Base-by-base conservation (phyloP, 2,113 vertebrate species). In the Neopipo cinnamomea region DNA sequence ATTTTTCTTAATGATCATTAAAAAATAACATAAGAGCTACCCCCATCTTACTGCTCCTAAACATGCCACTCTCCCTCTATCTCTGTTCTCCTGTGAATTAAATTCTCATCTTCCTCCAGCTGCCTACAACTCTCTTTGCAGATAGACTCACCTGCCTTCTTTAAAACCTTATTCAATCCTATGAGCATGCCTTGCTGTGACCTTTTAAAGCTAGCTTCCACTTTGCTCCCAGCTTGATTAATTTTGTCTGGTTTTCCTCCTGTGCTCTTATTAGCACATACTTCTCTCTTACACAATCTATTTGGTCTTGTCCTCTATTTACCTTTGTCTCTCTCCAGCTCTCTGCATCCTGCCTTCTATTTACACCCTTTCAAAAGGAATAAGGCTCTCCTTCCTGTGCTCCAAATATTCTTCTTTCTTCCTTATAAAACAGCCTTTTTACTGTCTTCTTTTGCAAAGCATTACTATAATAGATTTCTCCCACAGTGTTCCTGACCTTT, bases 191-290 rank as follows among this genome's bases (percentile, higher is more conserved):
- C 44, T 89, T 85, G 17, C 49, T 75, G 39, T 91, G 92, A 65
- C 66, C 66, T 93, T 91, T 85, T 82, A 65, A 25, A 90, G 19
- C 42, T 55, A 68, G 42, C 44, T 85, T 88, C 70, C 62, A 35
- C 56, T 91, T 91, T 95, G 12, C 41, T 90, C 37, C 6, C 58
- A 85, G 22, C 27, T 85, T 95, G 89, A 91, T 92, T 89, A 92
- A 84, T 92, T 94, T 84, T 92, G 44, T 11, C 74, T 82, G 14
- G 8, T 68, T 94, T 85, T 88, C 41, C 12, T 95, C 44, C 52
- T 63, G 21, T 70, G 67, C 67, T 83, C 71, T 88, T 91, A 92
- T 80, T 90, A 83, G 47, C 39, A 61, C 65, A 35, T 59, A 35
- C 13, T 49, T 84, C 23, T 92, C 42, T 89, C 44, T 92, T 66